phyloP scores from a whole-genome alignment of 2,888 invertebrate species.

The Platycnemis pennipes region DNA sequence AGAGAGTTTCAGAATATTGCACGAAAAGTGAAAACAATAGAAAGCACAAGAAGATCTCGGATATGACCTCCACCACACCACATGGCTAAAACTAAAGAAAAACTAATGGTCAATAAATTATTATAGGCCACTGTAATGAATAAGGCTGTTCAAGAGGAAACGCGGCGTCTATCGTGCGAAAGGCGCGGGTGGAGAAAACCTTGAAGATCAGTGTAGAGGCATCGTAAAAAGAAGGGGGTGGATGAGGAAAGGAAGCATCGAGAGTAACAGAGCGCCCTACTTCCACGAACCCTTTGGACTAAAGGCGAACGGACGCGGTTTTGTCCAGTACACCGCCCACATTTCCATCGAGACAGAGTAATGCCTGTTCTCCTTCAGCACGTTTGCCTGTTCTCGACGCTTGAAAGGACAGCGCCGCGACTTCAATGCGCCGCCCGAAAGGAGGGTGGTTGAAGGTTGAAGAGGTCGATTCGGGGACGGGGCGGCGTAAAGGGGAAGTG shows the following conservation, averaged over 20 bases:
- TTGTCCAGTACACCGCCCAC: background rate
- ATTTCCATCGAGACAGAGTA: background rate
- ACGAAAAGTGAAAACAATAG: too few species aligned
- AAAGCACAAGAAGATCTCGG: too few species aligned
- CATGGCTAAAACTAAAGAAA: too few species aligned
- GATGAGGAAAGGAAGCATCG: background rate
- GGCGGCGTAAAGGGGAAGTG: background rate
- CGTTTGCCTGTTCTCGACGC: background rate
- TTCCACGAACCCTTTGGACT: background rate
- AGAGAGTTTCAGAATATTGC: too few species aligned
- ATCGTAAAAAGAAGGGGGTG: background rate
- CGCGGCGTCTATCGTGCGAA: too few species aligned
- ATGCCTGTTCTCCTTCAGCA: background rate
- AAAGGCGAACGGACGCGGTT: background rate
- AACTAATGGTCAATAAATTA: too few species aligned
- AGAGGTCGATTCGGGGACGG: background rate
- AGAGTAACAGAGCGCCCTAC: background rate
- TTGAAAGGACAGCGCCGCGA: background rate
- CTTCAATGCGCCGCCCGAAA: background rate
- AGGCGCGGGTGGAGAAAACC: background rate
- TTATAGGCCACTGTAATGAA: too few species aligned
- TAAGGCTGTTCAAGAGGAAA: too few species aligned
- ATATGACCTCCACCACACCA: too few species aligned
- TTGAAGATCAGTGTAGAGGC: background rate
- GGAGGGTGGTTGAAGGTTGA: conserved; percentile 4